Evolutionary conservation across 1,140 invertebrate genomes (phyloP), one percentile per base, ranked within the genome.

Genomic region (Chionoecetes opilio): DNA sequence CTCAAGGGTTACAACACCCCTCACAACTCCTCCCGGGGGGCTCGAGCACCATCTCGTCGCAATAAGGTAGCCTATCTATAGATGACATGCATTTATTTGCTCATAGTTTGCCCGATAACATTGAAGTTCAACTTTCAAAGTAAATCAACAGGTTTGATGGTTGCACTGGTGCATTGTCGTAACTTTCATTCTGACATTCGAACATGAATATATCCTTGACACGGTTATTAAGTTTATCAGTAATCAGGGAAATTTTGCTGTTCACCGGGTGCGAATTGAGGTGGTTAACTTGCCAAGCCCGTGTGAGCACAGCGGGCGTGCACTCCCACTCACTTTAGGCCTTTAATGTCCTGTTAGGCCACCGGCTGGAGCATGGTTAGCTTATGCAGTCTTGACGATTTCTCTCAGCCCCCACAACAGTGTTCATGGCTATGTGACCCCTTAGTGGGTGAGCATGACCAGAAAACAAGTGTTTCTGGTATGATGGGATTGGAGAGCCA

Each of bases 11-110:
- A 86, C 29, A 41, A 82, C 89, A 95, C 90, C 90, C 94, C 75
- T 63, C 94, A 82, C 31, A 14, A 90, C 17, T 63, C 86, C 29
- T 94, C 90, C 9, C 63, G 94, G 84, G 94, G 94, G 41, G n/a
- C n/a, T n/a, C 63, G 94, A 35, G 41, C 89, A 8, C 94, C 94
- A 14, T 95, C 94, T 14, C 89, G 94, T 9, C 75, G 94, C 38
- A 95, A 95, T 53, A 95, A 95, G 94, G 94, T 95, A n/a, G n/a
- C n/a, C n/a, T n/a, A 92, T 86, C 32, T 29, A 32, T 21, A n/a
- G 37, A 31, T 46, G 32, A 53, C 34, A 53, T 14, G 3, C 0
- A 93, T 41, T 75, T 37, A 21, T 46, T 31, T 34, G 11, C 37
- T 17, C 21, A 91, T 31, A 34, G 46, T 75, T 91, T 34, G 21